A percentile compares a stretch with the other conserved stretches of the same genome.
These are phyloP conservation scores for Ctenoplectra terminalis DNA, from an alignment of 1,140 invertebrate species.

Conservation along the genomic window DNA sequence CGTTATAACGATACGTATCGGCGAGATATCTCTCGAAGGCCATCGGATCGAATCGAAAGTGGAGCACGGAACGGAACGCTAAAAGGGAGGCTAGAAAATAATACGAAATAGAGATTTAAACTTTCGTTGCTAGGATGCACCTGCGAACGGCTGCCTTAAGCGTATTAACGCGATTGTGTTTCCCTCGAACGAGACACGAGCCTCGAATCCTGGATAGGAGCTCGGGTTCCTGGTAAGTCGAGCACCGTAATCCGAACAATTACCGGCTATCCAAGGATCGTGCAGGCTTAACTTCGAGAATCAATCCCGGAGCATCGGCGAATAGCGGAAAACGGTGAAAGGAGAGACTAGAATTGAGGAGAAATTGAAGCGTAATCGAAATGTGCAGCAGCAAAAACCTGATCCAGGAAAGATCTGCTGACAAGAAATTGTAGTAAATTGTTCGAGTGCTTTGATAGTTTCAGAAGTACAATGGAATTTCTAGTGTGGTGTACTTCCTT, in stretches of 20 bases:
- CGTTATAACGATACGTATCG: not conserved
- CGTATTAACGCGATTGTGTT: conserved; percentile 33
- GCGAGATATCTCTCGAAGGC: not conserved
- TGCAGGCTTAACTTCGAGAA: not conserved
- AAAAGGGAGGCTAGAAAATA: not conserved
- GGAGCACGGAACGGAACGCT: not conserved
- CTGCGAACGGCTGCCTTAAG: not conserved
- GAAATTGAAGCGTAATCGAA: conserved; percentile 22
- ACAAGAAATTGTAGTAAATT: not conserved
- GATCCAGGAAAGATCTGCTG: not conserved
- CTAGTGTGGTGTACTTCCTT: not conserved
- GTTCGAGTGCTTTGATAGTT: not conserved
- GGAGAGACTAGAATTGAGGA: not conserved
- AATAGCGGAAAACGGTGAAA: conserved; percentile 19
- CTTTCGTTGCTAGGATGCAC: conserved; percentile 5
- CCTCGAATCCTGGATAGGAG: not conserved
- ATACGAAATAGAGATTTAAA: conserved; percentile 1
- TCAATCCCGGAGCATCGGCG: not conserved
- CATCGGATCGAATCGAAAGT: conserved; percentile 7
- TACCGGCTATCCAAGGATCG: not conserved
- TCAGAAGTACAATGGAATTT: too few relatives aligned
- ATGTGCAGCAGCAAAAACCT: not conserved
- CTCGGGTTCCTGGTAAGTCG: conserved; percentile 23
- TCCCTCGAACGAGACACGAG: not conserved
- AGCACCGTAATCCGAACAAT: conserved; percentile 39